phyloP scores from a whole-genome alignment of 2,797 vertebrate species.

The Scolopax bukidnonensis region DNA sequence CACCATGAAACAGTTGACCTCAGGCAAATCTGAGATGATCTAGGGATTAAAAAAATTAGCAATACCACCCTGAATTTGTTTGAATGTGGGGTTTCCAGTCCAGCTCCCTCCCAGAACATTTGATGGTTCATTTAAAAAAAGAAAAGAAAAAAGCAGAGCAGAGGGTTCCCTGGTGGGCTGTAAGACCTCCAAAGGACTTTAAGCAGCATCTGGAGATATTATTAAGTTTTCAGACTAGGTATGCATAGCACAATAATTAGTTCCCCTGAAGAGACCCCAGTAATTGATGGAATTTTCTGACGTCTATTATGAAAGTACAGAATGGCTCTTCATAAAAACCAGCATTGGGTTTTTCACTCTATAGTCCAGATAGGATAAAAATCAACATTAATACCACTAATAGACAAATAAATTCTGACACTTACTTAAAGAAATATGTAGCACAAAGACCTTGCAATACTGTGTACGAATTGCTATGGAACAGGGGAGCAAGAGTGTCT shows the following conservation, averaged over 20 bases:
- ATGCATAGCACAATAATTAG: constrained; percentile 28
- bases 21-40: not conserved
- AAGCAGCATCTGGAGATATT: constrained; percentile 35
- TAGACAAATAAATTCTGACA: not conserved
- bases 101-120: not conserved
- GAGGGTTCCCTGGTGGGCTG: not conserved
- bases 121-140: constrained; percentile 1
- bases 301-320: not conserved
- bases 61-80: not conserved
- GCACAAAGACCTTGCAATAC: not conserved
- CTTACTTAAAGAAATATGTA: not conserved
- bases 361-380: not conserved
- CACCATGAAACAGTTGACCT: not conserved
- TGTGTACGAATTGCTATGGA: not conserved
- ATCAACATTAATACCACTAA: not conserved
- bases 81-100: not conserved
- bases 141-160: not conserved
- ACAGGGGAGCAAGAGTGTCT: accelerated
- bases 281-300: constrained; percentile 40
- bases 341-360: not conserved
- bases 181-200: constrained; percentile 43
- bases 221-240: constrained; percentile 52
- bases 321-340: not conserved
- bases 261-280: constrained; percentile 46
- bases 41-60: not conserved